A percentile compares a stretch with the other conserved stretches of the same genome.
phyloP scores from a whole-genome alignment of 2,888 invertebrate species.

The Euphydryas editha region DNA sequence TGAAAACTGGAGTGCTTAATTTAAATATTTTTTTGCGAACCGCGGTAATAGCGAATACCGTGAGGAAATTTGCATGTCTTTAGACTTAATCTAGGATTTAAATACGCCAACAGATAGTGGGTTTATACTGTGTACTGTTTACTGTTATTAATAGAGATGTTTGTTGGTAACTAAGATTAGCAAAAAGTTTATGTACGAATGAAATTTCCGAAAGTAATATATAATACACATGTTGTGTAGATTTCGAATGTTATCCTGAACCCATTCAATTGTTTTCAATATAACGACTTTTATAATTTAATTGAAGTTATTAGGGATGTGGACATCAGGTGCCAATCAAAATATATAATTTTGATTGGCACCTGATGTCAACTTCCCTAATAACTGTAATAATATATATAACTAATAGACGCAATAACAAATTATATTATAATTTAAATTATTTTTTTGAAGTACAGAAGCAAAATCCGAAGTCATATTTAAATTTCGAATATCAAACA shows the following conservation, averaged over 20 bases:
- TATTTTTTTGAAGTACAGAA: no score
- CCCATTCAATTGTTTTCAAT: not conserved
- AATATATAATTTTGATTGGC: no score
- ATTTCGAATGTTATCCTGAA: not conserved
- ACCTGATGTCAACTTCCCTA: no score
- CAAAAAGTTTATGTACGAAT: not conserved
- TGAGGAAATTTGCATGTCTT: slow-evolving; percentile 32
- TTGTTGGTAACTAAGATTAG: slow-evolving; percentile 1
- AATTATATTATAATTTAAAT: no score
- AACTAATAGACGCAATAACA: no score
- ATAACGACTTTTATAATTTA: no score
- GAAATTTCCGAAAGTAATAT: not conserved
- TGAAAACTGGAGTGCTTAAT: slow-evolving; percentile 32
- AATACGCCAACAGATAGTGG: slow-evolving; percentile 18
- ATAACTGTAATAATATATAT: no score
- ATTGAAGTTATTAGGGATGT: no score
- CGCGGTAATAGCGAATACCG: slow-evolving; percentile 26
- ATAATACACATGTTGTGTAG: no score
- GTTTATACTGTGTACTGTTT: slow-evolving; percentile 9
- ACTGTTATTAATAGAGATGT: slow-evolving; percentile 13
- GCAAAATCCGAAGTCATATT: no score
- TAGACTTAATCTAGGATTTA: slow-evolving; percentile 31
- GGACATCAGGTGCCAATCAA: no score
- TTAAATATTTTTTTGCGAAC: slow-evolving; percentile 30
- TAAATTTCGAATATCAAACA: no score